Conservation (phyloP, 2,113 vertebrate species). For the Terrapene triunguis region DNA sequence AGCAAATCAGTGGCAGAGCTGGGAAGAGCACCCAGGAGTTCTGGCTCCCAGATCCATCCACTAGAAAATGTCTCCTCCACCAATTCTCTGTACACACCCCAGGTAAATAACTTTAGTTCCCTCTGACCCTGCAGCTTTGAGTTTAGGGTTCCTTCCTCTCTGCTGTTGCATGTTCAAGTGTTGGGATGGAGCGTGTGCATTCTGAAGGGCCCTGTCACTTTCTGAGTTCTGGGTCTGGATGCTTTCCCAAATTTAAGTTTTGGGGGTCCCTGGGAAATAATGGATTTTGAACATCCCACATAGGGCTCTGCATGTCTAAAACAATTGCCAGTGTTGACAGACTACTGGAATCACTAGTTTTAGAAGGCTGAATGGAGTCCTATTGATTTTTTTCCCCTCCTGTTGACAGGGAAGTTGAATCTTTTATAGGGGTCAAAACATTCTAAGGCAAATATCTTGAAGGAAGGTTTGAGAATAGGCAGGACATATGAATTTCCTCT, state of each 20-base stretch:
- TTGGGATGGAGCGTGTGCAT: not conserved
- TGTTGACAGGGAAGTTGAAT: not conserved
- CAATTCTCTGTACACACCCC: too few species aligned
- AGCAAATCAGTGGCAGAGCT: not conserved
- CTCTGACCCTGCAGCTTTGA: not conserved
- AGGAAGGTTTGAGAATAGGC: not conserved
- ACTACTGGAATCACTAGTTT: not conserved
- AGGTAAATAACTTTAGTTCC: not conserved
- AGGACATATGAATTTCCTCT: not conserved
- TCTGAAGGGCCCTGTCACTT: not conserved
- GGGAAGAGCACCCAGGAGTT: not conserved
- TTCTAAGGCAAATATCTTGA: not conserved
- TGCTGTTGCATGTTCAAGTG: accelerated
- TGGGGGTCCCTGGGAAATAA: not conserved
- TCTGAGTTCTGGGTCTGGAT: not conserved
- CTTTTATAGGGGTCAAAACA: not conserved
- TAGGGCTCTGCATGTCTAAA: not conserved
- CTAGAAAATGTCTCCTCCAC: not conserved
- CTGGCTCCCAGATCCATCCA: not conserved
- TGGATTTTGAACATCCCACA: not conserved
- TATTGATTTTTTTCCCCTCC: not conserved
- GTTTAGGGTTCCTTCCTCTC: not conserved
- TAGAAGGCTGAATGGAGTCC: not conserved
- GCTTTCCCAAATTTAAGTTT: not conserved
- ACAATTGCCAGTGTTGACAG: not conserved